Evolutionary conservation across 2,888 invertebrate species (phyloP), one percentile per base, ranked within the genome.

Genomic region (Zelleria hepariella): DNA sequence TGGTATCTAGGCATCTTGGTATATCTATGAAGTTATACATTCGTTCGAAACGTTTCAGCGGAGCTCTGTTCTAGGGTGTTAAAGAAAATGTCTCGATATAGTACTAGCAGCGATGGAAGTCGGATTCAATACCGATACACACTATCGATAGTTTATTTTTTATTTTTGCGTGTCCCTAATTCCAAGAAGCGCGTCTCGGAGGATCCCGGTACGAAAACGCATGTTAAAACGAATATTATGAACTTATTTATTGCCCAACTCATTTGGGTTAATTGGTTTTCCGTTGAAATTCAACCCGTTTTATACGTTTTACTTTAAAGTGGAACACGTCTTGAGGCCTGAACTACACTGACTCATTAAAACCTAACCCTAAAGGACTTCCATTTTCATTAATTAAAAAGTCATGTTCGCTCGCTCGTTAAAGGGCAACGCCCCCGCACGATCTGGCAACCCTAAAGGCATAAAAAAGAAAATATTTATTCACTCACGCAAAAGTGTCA

Each of bases 191-290:
- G n/a, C 6, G 26, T 26, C 25, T 27, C 51, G 10, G 1, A 7
- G 24, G 47, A 51, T 23, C 20, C 7, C 51, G 58, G 21, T 21
- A 8, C 32, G 56, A 10, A 18, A 56, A 55, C 26, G n/a, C n/a
- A 55, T 55, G 26, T 32, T 26, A 53, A 55, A 24, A 47, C 57
- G 32, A 42, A 57, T 47, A 57, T 57, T 57, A 47, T 47, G 42
- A 57, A 20, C 48, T 57, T 57, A 57, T 57, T 57, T 48, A 48
- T 24, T 26, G 21, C 15, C 23, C 47, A 0, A n/a, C 18, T 48
- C 48, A 57, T 57, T 57, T 57, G 42, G 58, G 58, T 58, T 58
- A 58, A 58, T 53, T 58, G 53, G 57, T 18, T n/a, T 24, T 48
- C 57, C 57, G 23, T 47, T 47, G 57, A 57, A 57, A 57, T 57